Percentiles rank a stretch among this genome's conserved stretches.
phyloP scores from a whole-genome alignment of 1,140 invertebrate species.

The Pogonomyrmex californicus region DNA sequence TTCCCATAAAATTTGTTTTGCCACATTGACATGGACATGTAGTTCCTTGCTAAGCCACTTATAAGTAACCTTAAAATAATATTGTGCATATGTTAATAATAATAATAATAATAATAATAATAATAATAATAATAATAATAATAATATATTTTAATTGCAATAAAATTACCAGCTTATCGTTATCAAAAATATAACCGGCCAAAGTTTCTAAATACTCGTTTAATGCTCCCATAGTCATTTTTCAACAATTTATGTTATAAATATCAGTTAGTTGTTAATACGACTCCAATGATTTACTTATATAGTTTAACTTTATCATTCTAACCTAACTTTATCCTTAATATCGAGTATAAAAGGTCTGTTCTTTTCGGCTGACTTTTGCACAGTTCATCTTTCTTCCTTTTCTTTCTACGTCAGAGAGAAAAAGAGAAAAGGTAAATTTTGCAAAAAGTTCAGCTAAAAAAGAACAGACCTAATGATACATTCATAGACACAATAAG shows the following conservation, averaged over 20 bases:
- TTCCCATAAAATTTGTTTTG: slow-evolving; percentile 82
- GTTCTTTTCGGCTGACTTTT: too few relatives aligned
- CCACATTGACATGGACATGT: slow-evolving; percentile 83
- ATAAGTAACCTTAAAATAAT: slow-evolving; percentile 82
- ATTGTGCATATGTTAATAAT: slow-evolving; percentile 17
- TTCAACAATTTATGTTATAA: neutral
- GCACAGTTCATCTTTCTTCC: too few relatives aligned
- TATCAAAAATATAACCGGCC: slow-evolving; percentile 75
- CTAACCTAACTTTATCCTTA: neutral
- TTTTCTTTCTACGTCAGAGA: too few relatives aligned
- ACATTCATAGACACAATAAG: too few relatives aligned
- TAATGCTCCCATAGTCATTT: slow-evolving; percentile 57
- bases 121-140: slow-evolving; percentile 10
- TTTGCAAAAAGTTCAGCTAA: too few relatives aligned
- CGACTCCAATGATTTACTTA: neutral
- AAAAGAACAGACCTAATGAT: too few relatives aligned
- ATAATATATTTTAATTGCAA: neutral
- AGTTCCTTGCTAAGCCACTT: slow-evolving; percentile 85
- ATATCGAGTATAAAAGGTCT: too few relatives aligned
- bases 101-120: slow-evolving; percentile 19
- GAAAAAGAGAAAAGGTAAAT: too few relatives aligned
- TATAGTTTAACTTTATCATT: neutral
- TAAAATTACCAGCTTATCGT: slow-evolving; percentile 80
- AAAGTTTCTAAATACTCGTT: slow-evolving; percentile 74
- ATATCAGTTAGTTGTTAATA: slow-evolving; percentile 8